These are phyloP conservation scores for Rallus limicola DNA, from an alignment of 2,113 vertebrate genomes.

Conservation along the genomic window DNA sequence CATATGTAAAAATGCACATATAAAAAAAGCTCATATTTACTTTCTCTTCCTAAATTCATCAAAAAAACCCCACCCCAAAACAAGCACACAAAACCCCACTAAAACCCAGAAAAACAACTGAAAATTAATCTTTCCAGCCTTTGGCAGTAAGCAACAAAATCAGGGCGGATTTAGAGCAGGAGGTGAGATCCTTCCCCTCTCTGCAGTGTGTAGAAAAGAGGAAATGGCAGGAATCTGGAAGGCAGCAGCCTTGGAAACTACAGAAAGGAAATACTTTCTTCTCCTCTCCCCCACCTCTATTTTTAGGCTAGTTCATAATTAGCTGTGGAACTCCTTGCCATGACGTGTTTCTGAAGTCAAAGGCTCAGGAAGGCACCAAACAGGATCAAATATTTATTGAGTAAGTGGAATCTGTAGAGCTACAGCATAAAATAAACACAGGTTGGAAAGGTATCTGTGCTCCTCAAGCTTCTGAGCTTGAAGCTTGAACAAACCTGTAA, in stretches of 20 bases:
- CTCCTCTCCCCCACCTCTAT: background rate
- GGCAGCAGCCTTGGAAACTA: background rate
- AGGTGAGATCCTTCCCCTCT: background rate
- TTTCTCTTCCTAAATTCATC: background rate
- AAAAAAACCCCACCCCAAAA: background rate
- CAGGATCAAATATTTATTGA: conserved; percentile 9
- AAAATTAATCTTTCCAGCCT: background rate
- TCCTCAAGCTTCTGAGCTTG: background rate
- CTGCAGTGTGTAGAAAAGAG: background rate
- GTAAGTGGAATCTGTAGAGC: background rate
- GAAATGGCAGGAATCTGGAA: background rate
- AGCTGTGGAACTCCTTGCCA: background rate
- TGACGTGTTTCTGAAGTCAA: background rate
- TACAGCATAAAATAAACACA: background rate
- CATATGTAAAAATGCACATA: background rate
- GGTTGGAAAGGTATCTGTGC: background rate
- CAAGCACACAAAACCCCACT: too few relatives aligned
- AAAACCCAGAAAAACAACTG: too few relatives aligned
- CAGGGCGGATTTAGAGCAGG: background rate
- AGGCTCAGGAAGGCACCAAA: background rate
- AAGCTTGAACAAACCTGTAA: background rate
- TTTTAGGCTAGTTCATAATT: background rate
- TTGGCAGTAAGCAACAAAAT: background rate
- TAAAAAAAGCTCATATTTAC: background rate
- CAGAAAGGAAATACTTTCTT: background rate